These are phyloP conservation scores for Siphlonurus alternatus DNA, from an alignment of 2,888 invertebrate genomes.

Conservation along the genomic window DNA sequence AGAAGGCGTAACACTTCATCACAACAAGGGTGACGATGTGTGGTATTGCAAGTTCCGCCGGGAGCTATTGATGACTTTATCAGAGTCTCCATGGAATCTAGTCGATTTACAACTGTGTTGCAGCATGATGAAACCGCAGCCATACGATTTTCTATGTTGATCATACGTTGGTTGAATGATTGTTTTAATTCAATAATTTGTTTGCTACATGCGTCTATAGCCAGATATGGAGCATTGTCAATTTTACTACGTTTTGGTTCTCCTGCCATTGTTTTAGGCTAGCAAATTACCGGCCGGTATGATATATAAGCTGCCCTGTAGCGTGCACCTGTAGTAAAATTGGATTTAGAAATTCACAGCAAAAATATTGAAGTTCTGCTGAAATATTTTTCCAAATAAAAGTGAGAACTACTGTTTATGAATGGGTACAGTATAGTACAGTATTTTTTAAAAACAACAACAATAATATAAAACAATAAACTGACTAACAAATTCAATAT, in stretches of 20 bases:
- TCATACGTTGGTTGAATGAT: constrained; percentile 10
- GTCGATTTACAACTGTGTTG: constrained; percentile 9
- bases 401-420: too few relatives aligned
- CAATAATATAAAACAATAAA: too few relatives aligned
- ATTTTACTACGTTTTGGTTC: constrained; percentile 9
- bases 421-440: too few relatives aligned
- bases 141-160: constrained; percentile 10
- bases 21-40: constrained; percentile 13
- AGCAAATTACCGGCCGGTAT: not conserved
- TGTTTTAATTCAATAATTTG: constrained; percentile 10
- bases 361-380: too few relatives aligned
- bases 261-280: not conserved
- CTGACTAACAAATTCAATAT: too few relatives aligned
- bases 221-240: constrained; percentile 6
- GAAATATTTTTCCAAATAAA: too few relatives aligned
- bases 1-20: constrained; percentile 12
- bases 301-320: not conserved
- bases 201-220: constrained; percentile 10
- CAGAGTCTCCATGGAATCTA: constrained; percentile 11
- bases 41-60: constrained; percentile 1
- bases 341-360: too few relatives aligned
- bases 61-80: constrained; percentile 8
- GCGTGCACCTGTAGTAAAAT: too few relatives aligned
- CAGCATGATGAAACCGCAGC: constrained; percentile 9
- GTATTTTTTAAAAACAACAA: too few relatives aligned